phyloP scores from a whole-genome alignment of 2,113 vertebrate genomes.

The Thymallus thymallus region DNA sequence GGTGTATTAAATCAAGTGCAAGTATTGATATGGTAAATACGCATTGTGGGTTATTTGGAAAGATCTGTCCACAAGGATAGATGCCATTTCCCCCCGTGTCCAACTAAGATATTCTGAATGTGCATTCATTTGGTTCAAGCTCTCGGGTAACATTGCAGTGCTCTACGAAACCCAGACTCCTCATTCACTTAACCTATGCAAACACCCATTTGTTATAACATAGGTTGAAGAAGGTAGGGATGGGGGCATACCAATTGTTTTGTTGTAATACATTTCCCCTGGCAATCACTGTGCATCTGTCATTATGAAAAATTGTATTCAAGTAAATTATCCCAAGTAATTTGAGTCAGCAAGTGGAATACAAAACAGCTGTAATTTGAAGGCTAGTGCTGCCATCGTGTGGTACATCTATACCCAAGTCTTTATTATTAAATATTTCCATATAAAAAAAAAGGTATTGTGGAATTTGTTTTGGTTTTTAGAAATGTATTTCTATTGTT shows the following conservation, averaged over 20 bases:
- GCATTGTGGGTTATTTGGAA: constrained; percentile 8
- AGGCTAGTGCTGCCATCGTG: constrained; percentile 60
- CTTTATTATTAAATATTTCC: no score
- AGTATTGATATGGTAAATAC: no score
- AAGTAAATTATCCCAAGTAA: no score
- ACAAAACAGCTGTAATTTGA: constrained; percentile 1
- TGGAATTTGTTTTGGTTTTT: not conserved
- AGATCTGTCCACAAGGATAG: constrained; percentile 35
- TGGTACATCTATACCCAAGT: constrained; percentile 26
- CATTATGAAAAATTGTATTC: not conserved
- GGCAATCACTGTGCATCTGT: constrained; percentile 52
- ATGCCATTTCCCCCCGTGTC: no score
- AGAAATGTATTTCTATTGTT: not conserved
- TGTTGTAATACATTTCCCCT: constrained; percentile 54
- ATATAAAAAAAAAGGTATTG: no score
- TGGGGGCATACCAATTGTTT: constrained; percentile 21
- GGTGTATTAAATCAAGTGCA: no score
- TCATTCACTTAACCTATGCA: constrained; percentile 63
- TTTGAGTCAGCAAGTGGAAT: no score
- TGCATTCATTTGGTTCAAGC: constrained; percentile 40
- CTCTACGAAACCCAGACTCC: no score
- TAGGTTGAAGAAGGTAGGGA: constrained; percentile 16
- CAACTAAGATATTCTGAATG: constrained; percentile 29
- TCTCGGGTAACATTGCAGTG: no score
- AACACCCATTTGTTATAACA: constrained; percentile 26